phyloP scores from a whole-genome alignment of 2,113 vertebrate genomes.

The Alethe castanea region DNA sequence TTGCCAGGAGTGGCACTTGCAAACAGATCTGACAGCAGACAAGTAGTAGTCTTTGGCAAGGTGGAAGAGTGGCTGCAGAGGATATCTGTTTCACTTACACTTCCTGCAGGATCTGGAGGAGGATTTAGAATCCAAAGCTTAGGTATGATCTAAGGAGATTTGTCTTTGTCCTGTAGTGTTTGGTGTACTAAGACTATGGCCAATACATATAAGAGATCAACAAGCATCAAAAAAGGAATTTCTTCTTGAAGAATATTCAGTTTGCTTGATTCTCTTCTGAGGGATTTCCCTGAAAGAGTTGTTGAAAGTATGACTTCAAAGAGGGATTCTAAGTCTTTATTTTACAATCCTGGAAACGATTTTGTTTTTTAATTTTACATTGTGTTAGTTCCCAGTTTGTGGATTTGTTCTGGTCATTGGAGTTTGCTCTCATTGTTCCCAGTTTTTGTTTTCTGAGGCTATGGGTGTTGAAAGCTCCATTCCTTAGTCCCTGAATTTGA shows the following conservation, averaged over 20 bases:
- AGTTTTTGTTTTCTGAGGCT: not conserved
- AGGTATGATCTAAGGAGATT: not conserved
- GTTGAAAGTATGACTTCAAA: not conserved
- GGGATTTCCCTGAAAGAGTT: not conserved
- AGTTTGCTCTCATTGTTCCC: not conserved
- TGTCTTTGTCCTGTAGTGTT: not conserved
- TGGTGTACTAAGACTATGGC: not conserved
- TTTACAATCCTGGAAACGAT: fast-evolving
- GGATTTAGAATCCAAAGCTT: not conserved
- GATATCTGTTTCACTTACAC: not conserved
- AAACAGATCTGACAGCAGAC: not conserved
- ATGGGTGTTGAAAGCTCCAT: not conserved
- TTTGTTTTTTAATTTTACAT: not conserved
- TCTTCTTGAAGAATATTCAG: not conserved
- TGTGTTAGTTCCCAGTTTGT: not conserved
- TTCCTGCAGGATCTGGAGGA: not conserved
- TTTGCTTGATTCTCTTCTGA: not conserved
- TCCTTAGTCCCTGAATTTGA: not conserved
- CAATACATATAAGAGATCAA: not conserved
- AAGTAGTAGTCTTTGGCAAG: not conserved
- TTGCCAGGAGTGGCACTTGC: not conserved
- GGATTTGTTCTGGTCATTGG: not conserved
- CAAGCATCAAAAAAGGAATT: not conserved
- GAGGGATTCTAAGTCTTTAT: not conserved
- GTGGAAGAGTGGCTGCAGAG: not conserved